These are phyloP conservation scores for Sprattus sprattus DNA, from an alignment of 2,113 vertebrate genomes.

Conservation along the genomic window DNA sequence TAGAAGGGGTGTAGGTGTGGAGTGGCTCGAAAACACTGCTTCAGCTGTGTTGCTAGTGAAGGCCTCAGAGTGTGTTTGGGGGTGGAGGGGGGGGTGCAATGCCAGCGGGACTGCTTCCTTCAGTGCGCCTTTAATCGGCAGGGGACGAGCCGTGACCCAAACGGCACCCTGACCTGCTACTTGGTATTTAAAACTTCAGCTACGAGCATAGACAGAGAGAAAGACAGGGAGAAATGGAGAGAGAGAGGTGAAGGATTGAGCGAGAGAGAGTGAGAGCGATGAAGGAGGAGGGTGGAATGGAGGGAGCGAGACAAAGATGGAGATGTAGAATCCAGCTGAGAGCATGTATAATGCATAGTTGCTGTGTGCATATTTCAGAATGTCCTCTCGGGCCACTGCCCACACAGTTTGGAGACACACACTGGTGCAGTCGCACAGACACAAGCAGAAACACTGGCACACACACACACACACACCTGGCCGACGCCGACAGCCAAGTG, in stretches of 20 bases:
- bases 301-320: constrained; percentile 53
- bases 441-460: not conserved
- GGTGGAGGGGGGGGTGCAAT: not conserved
- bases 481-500: not conserved
- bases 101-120: not conserved
- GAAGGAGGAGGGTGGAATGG: constrained; percentile 20
- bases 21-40: not conserved
- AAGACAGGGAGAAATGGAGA: constrained; percentile 18
- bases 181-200: constrained; percentile 1
- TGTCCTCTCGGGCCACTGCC: constrained; percentile 62
- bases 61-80: not conserved
- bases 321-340: constrained; percentile 67
- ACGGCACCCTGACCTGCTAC: not conserved
- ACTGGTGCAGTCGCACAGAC: not conserved
- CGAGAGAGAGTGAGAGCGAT: not conserved
- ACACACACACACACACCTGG: constrained; percentile 41
- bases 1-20: not conserved
- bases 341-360: constrained; percentile 70
- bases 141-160: not conserved
- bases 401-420: constrained; percentile 11
- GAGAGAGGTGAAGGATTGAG: not conserved
- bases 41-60: not conserved
- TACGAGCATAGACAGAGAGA: constrained; percentile 25
- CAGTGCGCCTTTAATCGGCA: not conserved
- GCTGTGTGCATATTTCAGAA: constrained; percentile 69